A percentile compares a stretch with the other conserved stretches of the same genome.
phyloP scores from a whole-genome alignment of 2,113 vertebrate species.

The Psilopsiagon aurifrons region DNA sequence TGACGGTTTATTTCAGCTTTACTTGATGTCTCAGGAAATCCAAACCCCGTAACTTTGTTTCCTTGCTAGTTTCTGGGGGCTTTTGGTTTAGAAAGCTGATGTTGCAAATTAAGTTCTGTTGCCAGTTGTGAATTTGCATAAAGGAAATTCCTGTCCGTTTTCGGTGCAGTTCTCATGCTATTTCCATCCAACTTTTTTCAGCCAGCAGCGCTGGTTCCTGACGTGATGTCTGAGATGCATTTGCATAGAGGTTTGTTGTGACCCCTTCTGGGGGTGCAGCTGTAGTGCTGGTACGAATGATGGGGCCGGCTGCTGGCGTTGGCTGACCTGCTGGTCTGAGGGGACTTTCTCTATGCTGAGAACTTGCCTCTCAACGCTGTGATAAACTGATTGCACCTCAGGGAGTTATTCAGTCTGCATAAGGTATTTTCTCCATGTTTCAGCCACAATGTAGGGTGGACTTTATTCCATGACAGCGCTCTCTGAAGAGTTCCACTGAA shows the following conservation, averaged over 20 bases:
- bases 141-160: background rate
- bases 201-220: background rate
- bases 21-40: background rate
- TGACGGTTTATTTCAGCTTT: background rate
- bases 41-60: background rate
- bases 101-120: background rate
- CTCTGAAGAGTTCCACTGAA: background rate
- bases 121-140: background rate
- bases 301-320: background rate
- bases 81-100: background rate
- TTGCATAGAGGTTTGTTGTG: background rate
- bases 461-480: background rate
- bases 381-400: background rate
- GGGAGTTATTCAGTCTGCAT: background rate
- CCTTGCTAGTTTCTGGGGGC: background rate
- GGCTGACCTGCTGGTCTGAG: background rate
- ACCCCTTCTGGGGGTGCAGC: background rate
- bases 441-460: background rate
- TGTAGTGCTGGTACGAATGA: background rate
- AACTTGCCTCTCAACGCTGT: background rate
- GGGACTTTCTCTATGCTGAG: fast-evolving
- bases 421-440: background rate
- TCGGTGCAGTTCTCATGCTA: background rate
- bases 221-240: no score
- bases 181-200: background rate